A percentile compares a stretch with the other conserved stretches of the same genome.
phyloP scores from a whole-genome alignment of 2,113 vertebrate genomes.

The Crotalus helleri region DNA sequence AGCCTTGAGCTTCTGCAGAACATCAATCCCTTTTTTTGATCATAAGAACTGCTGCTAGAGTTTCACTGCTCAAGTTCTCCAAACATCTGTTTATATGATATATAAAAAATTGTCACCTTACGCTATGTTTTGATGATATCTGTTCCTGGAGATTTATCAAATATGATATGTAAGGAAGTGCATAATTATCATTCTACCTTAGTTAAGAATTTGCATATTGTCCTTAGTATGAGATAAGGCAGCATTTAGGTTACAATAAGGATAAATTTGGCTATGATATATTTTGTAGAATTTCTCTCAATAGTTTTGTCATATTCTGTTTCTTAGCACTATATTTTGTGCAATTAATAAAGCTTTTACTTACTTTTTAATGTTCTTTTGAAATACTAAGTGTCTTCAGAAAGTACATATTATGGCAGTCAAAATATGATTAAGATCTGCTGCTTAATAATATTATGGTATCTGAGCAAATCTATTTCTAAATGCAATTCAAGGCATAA shows the following conservation, averaged over 20 bases:
- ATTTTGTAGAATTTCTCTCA: neutral
- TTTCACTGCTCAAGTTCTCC: neutral
- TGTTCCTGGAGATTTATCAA: neutral
- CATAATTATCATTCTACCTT: neutral
- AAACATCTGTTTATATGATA: neutral
- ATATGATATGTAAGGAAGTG: neutral
- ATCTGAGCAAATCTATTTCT: neutral
- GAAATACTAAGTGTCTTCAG: neutral
- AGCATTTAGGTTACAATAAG: too few species aligned
- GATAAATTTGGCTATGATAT: neutral
- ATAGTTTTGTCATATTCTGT: neutral
- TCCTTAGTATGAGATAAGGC: neutral
- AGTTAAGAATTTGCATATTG: neutral
- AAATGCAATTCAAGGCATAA: neutral
- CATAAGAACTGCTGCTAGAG: neutral
- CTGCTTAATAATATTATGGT: neutral
- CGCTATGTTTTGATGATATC: neutral
- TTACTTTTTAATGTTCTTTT: neutral
- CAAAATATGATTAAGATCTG: neutral
- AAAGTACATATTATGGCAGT: neutral
- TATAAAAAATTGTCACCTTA: neutral
- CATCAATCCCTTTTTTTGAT: neutral
- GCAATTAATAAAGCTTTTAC: neutral
- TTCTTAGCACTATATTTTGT: neutral
- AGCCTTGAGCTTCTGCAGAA: neutral